phyloP scores from a whole-genome alignment of 2,113 vertebrate species.

The Zingel zingel region DNA sequence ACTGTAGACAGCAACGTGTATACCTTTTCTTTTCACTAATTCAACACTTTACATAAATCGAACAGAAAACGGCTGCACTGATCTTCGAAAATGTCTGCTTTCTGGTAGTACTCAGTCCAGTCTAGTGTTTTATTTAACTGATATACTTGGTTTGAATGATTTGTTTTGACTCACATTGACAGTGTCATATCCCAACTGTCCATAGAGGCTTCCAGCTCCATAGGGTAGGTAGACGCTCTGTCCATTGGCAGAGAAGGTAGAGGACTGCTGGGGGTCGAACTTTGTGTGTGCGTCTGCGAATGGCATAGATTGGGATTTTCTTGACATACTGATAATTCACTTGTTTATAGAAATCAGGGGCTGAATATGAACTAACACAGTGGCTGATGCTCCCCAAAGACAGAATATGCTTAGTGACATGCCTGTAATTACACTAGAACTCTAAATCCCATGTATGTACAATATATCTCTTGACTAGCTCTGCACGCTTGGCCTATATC shows the following conservation, averaged over 20 bases:
- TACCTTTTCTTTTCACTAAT: background rate
- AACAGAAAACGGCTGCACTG: background rate
- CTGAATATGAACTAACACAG: constrained; percentile 11
- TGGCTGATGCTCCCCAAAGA: constrained; percentile 4
- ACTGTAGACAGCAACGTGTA: background rate
- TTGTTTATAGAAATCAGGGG: constrained; percentile 15
- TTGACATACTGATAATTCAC: constrained; percentile 7
- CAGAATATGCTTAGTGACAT: background rate
- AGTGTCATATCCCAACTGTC: constrained; percentile 78
- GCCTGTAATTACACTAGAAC: constrained; percentile 14
- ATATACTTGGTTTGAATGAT: background rate
- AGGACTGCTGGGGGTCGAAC: constrained; percentile 77
- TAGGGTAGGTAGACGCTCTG: constrained; percentile 75
- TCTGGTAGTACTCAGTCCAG: background rate
- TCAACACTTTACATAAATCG: background rate
- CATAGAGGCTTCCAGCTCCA: constrained; percentile 67
- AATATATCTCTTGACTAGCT: constrained; percentile 21
- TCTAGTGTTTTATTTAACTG: background rate
- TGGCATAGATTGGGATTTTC: constrained; percentile 28
- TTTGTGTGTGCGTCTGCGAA: constrained; percentile 63
- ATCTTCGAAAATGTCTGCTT: background rate
- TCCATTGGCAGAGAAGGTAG: constrained; percentile 52
- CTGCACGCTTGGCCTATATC: background rate
- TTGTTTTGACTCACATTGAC: constrained; percentile 65
- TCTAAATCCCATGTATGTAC: constrained; percentile 1